phyloP scores from a whole-genome alignment of 2,888 invertebrate genomes.

The Drepana falcataria region DNA sequence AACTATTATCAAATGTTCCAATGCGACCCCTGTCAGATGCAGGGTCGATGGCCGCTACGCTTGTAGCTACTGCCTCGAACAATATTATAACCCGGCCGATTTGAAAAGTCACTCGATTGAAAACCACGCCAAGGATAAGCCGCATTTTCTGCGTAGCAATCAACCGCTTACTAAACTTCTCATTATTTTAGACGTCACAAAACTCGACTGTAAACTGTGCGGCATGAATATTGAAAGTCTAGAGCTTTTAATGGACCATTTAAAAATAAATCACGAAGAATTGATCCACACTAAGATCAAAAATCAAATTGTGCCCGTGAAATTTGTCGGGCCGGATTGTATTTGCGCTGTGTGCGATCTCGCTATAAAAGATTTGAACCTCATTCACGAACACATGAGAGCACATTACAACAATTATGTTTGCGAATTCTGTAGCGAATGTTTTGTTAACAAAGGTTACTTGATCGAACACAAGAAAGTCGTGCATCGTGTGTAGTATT shows the following conservation, averaged over 20 bases:
- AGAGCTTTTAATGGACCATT: constrained; percentile 44
- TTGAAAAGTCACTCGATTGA: constrained; percentile 42
- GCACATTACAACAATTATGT: constrained; percentile 55
- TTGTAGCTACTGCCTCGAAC: constrained; percentile 53
- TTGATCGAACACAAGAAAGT: constrained; percentile 45
- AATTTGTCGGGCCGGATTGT: constrained; percentile 25
- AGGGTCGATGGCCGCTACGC: constrained; percentile 39
- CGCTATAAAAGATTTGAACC: constrained; percentile 29
- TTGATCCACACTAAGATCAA: constrained; percentile 49
- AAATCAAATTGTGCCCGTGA: constrained; percentile 49
- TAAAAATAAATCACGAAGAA: constrained; percentile 39
- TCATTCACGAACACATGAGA: constrained; percentile 55
- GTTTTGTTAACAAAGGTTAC: constrained; percentile 37
- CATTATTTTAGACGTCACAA: constrained; percentile 52
- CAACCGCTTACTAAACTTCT: constrained; percentile 41
- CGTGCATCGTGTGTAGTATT: constrained; percentile 33
- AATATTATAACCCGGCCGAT: constrained; percentile 41
- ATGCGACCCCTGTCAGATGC: constrained; percentile 52
- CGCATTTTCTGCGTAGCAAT: constrained; percentile 37
- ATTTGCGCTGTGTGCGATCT: constrained; percentile 33
- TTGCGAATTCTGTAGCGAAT: constrained; percentile 52
- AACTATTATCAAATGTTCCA: constrained; percentile 42
- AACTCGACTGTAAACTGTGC: constrained; percentile 44
- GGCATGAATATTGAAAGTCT: constrained; percentile 28
- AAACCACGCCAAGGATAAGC: constrained; percentile 30